phyloP scores from a whole-genome alignment of 2,888 invertebrate species.

The Sympetrum striolatum region DNA sequence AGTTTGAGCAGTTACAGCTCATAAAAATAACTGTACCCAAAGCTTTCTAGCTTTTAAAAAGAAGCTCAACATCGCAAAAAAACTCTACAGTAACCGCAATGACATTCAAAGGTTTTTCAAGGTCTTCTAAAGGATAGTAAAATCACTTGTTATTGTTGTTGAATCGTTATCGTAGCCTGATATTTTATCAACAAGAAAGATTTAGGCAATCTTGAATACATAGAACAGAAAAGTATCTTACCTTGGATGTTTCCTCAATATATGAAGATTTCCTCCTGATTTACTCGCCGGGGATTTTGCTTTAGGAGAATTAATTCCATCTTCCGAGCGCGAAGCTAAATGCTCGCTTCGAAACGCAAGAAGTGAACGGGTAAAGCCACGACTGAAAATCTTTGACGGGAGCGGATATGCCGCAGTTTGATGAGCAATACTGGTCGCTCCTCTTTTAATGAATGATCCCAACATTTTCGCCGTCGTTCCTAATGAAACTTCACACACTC shows the following conservation, averaged over 20 bases:
- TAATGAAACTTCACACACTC: background rate
- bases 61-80: background rate
- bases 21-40: too few relatives aligned
- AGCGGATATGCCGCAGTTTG: constrained; percentile 8
- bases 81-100: background rate
- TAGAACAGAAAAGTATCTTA: background rate
- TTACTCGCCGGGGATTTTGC: background rate
- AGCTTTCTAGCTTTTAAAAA: background rate
- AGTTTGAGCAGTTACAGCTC: too few relatives aligned
- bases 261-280: background rate
- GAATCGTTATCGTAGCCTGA: too few relatives aligned
- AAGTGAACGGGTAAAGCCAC: background rate
- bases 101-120: background rate
- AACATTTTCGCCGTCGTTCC: background rate
- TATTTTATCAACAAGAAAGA: too few relatives aligned
- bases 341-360: constrained; percentile 24
- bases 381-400: constrained; percentile 26
- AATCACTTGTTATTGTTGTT: background rate
- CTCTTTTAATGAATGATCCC: constrained; percentile 21
- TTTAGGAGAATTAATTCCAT: background rate
- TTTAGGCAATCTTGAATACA: background rate
- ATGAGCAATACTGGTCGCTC: background rate
- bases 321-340: background rate
- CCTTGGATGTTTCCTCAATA: constrained; percentile 8
- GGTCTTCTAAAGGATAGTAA: background rate